Conservation (phyloP, 1,140 invertebrate species). For the Neodiprion fabricii region DNA sequence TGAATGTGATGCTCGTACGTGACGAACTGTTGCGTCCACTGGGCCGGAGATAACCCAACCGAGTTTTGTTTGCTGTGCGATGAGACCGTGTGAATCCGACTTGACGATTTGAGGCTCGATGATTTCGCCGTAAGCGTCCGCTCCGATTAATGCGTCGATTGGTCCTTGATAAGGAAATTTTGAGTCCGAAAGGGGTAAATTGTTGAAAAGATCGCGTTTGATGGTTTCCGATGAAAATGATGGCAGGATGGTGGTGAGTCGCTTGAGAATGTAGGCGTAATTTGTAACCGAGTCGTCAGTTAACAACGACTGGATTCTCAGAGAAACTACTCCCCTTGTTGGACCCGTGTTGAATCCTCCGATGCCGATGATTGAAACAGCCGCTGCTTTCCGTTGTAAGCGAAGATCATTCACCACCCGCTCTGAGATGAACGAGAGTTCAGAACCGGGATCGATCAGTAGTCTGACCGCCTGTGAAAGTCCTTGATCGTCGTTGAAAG, state of each 20-base stretch:
- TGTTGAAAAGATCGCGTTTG: too few species aligned
- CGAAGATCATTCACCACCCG: neutral
- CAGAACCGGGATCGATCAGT: constrained; percentile 14
- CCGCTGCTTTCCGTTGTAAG: neutral
- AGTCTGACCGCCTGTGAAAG: neutral
- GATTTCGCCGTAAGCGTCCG: constrained; percentile 17
- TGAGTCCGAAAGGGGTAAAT: too few species aligned
- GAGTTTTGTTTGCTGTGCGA: constrained; percentile 40
- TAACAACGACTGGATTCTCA: too few species aligned
- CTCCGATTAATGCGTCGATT: constrained; percentile 12
- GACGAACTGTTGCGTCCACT: neutral
- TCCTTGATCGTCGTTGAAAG: too few species aligned
- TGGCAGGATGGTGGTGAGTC: too few species aligned
- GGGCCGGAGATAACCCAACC: constrained; percentile 42
- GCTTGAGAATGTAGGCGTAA: too few species aligned
- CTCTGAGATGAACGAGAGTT: constrained; percentile 12
- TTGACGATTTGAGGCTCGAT: constrained; percentile 22
- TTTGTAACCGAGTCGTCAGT: too few species aligned
- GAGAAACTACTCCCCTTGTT: too few species aligned
- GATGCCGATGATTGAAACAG: too few species aligned
- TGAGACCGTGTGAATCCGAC: constrained; percentile 17
- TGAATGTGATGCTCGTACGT: too few species aligned
- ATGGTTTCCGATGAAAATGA: too few species aligned
- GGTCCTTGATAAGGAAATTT: neutral
- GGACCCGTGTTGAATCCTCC: too few species aligned